Evolutionary conservation across 2,888 invertebrate genomes (phyloP).

Genomic region (Coronaproctus castanopsis): DNA sequence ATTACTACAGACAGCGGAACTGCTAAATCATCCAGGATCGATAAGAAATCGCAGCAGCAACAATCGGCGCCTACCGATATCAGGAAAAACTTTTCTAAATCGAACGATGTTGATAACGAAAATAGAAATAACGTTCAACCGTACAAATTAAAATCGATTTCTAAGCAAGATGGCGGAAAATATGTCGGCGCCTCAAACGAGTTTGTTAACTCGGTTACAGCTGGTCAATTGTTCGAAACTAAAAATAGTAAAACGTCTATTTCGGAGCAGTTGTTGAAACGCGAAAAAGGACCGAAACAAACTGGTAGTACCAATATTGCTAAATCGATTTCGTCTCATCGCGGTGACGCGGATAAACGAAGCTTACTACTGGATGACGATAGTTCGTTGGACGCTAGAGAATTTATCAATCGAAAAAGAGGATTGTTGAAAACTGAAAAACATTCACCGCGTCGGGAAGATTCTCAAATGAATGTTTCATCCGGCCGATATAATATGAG

Average conservation of each 20-base stretch:
- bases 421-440: slow-evolving; percentile 1
- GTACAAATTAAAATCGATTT: neutral
- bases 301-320: neutral
- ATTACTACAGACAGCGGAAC: neutral
- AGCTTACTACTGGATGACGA: neutral
- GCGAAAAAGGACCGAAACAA: neutral
- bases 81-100: neutral
- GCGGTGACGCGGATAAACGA: neutral
- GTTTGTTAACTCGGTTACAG: neutral
- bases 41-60: neutral
- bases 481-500: neutral
- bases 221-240: neutral
- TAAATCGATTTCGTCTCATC: neutral
- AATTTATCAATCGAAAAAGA: slow-evolving; percentile 9
- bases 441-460: neutral
- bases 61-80: too few species aligned
- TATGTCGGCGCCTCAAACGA: neutral
- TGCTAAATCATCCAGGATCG: neutral
- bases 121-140: too few species aligned
- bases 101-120: neutral
- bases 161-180: neutral
- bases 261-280: neutral
- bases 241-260: neutral
- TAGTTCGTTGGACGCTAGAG: slow-evolving; percentile 5
- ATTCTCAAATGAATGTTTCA: neutral